Percentiles rank a stretch among this genome's conserved stretches.
These are phyloP conservation scores for Epicauta chinensis DNA, from an alignment of 1,140 invertebrate species.

Conservation along the genomic window DNA sequence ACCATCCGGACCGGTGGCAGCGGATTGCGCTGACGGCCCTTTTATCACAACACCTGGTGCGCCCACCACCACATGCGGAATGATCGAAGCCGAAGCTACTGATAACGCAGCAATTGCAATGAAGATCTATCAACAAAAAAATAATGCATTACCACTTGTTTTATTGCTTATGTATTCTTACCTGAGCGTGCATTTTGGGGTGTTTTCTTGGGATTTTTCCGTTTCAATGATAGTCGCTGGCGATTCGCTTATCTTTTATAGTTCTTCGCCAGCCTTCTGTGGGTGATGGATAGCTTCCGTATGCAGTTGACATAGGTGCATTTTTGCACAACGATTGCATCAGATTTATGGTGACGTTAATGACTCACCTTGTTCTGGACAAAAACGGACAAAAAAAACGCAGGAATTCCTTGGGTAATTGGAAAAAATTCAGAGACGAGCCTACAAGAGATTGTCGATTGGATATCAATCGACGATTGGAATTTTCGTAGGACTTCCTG, in stretches of 20 bases:
- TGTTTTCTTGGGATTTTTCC: not conserved
- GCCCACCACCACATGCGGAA: not conserved
- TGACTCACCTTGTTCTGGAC: too few species aligned
- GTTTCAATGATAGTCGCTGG: not conserved
- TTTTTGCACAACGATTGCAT: conserved; percentile 1
- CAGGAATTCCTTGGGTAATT: too few species aligned
- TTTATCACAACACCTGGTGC: conserved; percentile 18
- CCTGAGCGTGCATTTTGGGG: conserved; percentile 20
- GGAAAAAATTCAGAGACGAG: too few species aligned
- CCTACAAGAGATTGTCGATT: too few species aligned
- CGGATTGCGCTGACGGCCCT: conserved; percentile 22
- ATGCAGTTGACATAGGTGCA: too few species aligned
- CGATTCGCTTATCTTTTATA: conserved; percentile 14
- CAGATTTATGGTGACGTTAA: not conserved
- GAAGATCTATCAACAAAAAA: not conserved
- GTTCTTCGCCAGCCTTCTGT: not conserved
- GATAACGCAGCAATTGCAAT: conserved; percentile 3
- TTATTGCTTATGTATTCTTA: conserved; percentile 8
- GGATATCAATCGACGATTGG: too few species aligned
- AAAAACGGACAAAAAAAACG: too few species aligned
- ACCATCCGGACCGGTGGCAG: conserved; percentile 23
- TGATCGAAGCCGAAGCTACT: conserved; percentile 8
- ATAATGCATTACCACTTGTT: not conserved
- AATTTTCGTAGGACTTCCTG: too few species aligned
- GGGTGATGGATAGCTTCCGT: too few species aligned